Conservation (phyloP, 2,113 vertebrate genomes). For the Aptenodytes patagonicus region DNA sequence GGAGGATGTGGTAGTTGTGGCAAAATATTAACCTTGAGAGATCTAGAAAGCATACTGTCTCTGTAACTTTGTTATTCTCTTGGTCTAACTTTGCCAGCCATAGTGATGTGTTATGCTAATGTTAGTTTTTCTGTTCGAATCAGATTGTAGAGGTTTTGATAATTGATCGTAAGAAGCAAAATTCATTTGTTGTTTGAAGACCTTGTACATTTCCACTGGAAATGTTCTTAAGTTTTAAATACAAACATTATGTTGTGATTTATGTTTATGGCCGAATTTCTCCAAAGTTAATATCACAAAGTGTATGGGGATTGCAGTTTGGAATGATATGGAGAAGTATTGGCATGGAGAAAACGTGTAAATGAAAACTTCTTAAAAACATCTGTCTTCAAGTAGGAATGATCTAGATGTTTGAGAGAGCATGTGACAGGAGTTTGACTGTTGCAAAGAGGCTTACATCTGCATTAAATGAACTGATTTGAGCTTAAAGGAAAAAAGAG, state of each 20-base stretch:
- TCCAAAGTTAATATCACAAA: neutral
- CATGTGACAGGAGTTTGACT: neutral
- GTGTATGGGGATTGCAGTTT: neutral
- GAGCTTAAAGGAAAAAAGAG: neutral
- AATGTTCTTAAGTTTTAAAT: neutral
- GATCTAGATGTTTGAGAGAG: neutral
- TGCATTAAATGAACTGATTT: neutral
- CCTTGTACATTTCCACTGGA: neutral
- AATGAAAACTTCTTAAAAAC: neutral
- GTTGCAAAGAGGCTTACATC: neutral
- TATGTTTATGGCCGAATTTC: neutral
- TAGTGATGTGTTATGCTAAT: neutral
- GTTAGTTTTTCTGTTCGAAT: neutral
- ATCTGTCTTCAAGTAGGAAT: neutral
- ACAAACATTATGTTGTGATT: neutral
- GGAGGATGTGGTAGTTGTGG: neutral
- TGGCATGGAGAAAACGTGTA: neutral
- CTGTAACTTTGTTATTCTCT: neutral
- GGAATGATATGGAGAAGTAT: neutral
- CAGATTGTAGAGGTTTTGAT: neutral
- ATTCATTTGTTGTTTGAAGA: neutral
- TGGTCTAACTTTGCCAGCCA: neutral
- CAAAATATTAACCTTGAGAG: neutral
- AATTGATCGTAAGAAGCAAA: neutral
- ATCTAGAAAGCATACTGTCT: accelerated